Evolutionary conservation across 2,888 invertebrate genomes (phyloP).

Genomic region (Camptogramma bilineatum): DNA sequence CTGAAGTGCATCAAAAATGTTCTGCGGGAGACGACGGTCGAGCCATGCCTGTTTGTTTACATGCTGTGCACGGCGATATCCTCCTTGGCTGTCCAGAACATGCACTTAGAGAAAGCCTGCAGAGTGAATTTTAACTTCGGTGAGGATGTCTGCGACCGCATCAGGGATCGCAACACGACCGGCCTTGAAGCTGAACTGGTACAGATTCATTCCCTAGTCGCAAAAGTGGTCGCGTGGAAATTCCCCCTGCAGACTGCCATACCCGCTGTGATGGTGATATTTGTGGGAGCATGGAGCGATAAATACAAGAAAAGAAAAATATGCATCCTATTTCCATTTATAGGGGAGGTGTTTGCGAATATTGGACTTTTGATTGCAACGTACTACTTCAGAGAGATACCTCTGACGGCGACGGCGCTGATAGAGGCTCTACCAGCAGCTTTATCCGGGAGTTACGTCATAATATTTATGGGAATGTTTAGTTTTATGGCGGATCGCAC

Average conservation of each 20-base stretch:
- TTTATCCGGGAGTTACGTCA: slow-evolving; percentile 86
- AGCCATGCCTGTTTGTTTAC: slow-evolving; percentile 88
- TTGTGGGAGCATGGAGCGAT: slow-evolving; percentile 88
- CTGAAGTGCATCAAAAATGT: slow-evolving; percentile 70
- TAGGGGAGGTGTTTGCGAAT: slow-evolving; percentile 84
- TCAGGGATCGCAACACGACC: slow-evolving; percentile 71
- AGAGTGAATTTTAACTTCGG: slow-evolving; percentile 81
- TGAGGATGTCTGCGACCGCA: slow-evolving; percentile 82
- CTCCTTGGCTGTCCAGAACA: slow-evolving; percentile 84
- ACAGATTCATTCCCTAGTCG: slow-evolving; percentile 80
- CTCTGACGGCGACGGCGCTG: slow-evolving; percentile 78
- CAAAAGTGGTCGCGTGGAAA: slow-evolving; percentile 85
- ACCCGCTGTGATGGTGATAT: slow-evolving; percentile 84
- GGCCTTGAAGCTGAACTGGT: slow-evolving; percentile 72
- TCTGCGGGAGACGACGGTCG: slow-evolving; percentile 84
- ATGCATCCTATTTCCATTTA: slow-evolving; percentile 84
- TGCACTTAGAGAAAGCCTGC: slow-evolving; percentile 86
- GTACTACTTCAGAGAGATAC: slow-evolving; percentile 83
- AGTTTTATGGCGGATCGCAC: slow-evolving; percentile 87
- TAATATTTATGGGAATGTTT: slow-evolving; percentile 86
- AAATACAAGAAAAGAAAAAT: slow-evolving; percentile 85
- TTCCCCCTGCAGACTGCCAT: slow-evolving; percentile 86
- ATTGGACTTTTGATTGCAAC: slow-evolving; percentile 84
- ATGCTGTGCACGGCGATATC: slow-evolving; percentile 88
- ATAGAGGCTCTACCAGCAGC: slow-evolving; percentile 86